Evolutionary conservation across 2,113 vertebrate genomes (phyloP).

Genomic region (Arizona elegans): DNA sequence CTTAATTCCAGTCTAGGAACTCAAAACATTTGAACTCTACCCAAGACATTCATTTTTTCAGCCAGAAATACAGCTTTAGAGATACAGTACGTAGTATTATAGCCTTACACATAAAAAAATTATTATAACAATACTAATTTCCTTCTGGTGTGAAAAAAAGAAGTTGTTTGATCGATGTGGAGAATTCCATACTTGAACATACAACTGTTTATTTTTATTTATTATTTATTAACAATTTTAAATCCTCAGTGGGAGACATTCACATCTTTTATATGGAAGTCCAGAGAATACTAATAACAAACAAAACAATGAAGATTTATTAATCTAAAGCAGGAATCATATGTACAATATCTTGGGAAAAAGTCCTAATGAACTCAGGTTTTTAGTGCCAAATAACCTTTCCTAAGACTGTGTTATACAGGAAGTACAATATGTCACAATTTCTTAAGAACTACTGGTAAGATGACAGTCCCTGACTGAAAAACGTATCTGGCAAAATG

Average conservation of each 20-base stretch:
- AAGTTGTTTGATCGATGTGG: slow-evolving; percentile 29
- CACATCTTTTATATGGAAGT: background rate
- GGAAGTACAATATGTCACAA: slow-evolving; percentile 12
- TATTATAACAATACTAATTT: slow-evolving; percentile 17
- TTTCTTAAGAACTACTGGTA: background rate
- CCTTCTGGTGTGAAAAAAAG: slow-evolving; percentile 11
- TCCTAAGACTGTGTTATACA: background rate
- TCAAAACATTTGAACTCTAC: slow-evolving; percentile 49
- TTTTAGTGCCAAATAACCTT: background rate
- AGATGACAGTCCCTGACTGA: background rate
- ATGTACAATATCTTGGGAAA: background rate
- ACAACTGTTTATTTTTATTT: background rate
- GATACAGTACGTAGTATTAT: slow-evolving; percentile 1
- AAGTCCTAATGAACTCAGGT: background rate
- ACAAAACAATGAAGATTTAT: slow-evolving; percentile 11
- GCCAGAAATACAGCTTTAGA: slow-evolving; percentile 31
- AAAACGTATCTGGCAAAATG: background rate
- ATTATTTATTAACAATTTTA: background rate
- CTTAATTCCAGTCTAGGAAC: slow-evolving; percentile 42
- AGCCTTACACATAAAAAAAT: slow-evolving; percentile 8
- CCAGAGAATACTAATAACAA: background rate
- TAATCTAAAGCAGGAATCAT: background rate
- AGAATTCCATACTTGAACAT: slow-evolving; percentile 49
- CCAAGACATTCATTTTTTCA: slow-evolving; percentile 45
- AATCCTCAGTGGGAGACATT: background rate